Conservation (phyloP, 2,113 vertebrate species). For the Ochotona curzoniae region DNA sequence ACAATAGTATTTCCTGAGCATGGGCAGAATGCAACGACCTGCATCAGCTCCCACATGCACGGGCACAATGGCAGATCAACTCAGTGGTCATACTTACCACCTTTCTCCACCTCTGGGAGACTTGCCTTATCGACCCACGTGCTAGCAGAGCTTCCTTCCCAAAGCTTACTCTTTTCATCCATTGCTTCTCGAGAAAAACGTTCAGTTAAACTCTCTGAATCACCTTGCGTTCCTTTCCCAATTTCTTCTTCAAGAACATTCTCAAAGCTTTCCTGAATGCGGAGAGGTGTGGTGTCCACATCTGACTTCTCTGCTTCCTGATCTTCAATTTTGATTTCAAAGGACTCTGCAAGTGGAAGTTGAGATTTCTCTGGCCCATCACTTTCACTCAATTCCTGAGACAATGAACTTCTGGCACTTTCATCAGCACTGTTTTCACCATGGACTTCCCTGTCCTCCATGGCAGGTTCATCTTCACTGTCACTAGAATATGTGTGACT, state of each 20-base stretch:
- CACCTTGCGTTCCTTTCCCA: not conserved
- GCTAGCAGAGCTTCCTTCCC: not conserved
- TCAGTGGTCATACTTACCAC: constrained; percentile 88
- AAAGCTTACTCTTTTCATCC: constrained; percentile 30
- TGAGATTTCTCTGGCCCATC: constrained; percentile 24
- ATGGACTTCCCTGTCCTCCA: not conserved
- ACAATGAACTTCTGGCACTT: constrained; percentile 2
- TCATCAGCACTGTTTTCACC: not conserved
- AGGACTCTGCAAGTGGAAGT: constrained; percentile 14
- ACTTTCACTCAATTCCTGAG: not conserved
- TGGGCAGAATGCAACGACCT: constrained; percentile 36
- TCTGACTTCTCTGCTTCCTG: constrained; percentile 50
- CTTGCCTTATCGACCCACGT: constrained; percentile 9
- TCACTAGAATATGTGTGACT: constrained; percentile 83
- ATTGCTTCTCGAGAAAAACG: not conserved
- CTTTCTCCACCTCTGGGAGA: constrained; percentile 33
- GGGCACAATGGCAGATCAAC: not conserved
- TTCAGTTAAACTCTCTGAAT: not conserved
- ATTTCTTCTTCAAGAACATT: constrained; percentile 27
- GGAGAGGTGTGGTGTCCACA: not conserved
- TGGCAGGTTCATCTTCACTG: constrained; percentile 82
- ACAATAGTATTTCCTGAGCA: not conserved
- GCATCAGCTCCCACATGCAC: not conserved
- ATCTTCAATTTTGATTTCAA: constrained; percentile 59
- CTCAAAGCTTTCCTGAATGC: not conserved